Evolutionary conservation across 2,888 invertebrate species (phyloP), one percentile per base, ranked within the genome.

Genomic region (Tipula vernalis): DNA sequence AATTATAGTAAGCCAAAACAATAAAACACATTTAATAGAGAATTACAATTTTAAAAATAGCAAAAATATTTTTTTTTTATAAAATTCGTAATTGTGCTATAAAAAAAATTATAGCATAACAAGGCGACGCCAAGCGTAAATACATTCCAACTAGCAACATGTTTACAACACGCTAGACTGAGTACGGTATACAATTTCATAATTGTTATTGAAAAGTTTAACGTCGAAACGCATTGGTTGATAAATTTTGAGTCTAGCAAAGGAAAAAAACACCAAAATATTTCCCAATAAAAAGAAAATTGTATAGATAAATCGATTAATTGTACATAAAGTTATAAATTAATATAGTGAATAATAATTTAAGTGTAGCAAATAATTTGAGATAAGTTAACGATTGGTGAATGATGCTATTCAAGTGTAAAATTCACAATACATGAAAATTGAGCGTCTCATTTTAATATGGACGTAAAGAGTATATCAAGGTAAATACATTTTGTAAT

Each of bases 181-280:
- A 71, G 71, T 28, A 71, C 71, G 28, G 28, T 71, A 71, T 28
- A 71, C 12, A 71, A 28, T 71, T 71, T 71, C 71, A 71, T 71
- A 71, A 71, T 71, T 71, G 71, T 71, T 71, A 71, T 71, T 71
- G 71, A 71, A 71, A 71, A 71, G 71, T 71, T 71, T 71, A 71
- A 71, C 71, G 71, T 71, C 71, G 71, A 71, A 71, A 71, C 71
- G 71, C 71, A 71, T 18, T 71, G 71, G 71, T 18, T 71, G 28
- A 13, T 71, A 71, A 71, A 71, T 71, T 57, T 71, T 6, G 8
- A 71, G 71, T 28, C 28, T 71, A 71, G 71, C 28, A 28, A 71
- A 12, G 12, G 28, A 71, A 10, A 71, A 71, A 71, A 10, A 71
- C 71, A 71, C 28, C 71, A 71, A 18, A 71, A 71, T 28, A 71